Conservation (phyloP, 2,113 vertebrate species). For the Carlito syrichta region DNA sequence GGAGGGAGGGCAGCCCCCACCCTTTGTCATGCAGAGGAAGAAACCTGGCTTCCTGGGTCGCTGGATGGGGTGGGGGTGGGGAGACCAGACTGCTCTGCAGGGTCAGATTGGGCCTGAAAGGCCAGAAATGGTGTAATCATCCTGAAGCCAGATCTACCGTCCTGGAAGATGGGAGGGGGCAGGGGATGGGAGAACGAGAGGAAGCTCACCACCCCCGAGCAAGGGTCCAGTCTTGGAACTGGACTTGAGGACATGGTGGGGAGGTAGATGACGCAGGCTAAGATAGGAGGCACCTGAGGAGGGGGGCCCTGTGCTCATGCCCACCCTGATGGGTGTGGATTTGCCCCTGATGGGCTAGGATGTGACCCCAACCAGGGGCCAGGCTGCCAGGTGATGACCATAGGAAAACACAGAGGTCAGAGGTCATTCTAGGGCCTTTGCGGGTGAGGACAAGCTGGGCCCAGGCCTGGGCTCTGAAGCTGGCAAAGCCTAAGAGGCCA, state of each 20-base stretch:
- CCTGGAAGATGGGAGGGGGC: too few relatives aligned
- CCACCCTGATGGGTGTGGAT: too few relatives aligned
- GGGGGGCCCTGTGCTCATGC: neutral
- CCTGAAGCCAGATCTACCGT: neutral
- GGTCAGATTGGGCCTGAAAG: neutral
- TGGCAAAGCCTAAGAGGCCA: neutral
- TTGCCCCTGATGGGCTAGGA: neutral
- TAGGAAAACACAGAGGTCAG: neutral
- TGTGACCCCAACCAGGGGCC: neutral
- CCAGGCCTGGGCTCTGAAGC: neutral
- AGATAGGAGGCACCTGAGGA: neutral
- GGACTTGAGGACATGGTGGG: neutral
- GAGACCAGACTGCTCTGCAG: neutral
- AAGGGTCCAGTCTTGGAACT: neutral
- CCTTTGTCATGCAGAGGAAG: neutral
- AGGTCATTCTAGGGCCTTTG: neutral
- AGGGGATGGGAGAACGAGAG: neutral
- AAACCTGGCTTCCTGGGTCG: neutral
- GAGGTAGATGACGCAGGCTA: too few relatives aligned
- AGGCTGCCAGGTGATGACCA: neutral
- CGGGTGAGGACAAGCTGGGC: neutral
- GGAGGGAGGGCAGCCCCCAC: neutral
- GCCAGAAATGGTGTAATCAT: neutral
- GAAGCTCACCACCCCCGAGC: rapidly evolving
- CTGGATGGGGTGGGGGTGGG: neutral